Evolutionary conservation across 23 tunicate genomes (phyloP).

Genomic region (Trididemnum clinides): DNA sequence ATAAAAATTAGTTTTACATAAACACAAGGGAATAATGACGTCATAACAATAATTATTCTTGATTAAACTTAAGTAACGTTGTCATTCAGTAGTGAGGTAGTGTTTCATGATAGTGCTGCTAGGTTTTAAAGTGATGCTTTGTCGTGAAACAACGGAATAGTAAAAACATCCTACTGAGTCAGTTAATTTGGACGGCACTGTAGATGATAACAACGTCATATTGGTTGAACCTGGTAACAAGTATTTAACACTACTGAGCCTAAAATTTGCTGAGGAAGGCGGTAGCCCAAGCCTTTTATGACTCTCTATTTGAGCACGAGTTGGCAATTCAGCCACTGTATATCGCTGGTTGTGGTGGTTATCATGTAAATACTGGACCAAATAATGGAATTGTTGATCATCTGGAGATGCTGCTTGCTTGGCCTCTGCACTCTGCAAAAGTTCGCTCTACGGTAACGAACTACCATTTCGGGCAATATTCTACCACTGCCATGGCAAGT

Average conservation of each 20-base stretch:
- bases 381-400: constrained; percentile 1
- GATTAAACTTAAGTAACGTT: too few species aligned
- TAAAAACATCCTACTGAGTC: too few species aligned
- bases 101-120: too few species aligned
- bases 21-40: too few species aligned
- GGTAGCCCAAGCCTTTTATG: constrained; percentile 16
- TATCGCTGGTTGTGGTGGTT: constrained; percentile 19
- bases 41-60: too few species aligned
- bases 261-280: not conserved
- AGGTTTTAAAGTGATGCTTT: too few species aligned
- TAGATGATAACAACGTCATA: not conserved
- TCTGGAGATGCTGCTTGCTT: constrained; percentile 13
- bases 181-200: too few species aligned
- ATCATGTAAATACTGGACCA: constrained; percentile 17
- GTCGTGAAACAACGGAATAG: too few species aligned
- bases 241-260: not conserved
- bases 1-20: too few species aligned
- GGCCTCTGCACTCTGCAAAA: constrained; percentile 17
- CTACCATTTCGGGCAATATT: constrained; percentile 1
- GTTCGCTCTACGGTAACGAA: constrained; percentile 13
- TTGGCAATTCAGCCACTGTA: constrained; percentile 4
- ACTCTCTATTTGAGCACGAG: constrained; percentile 17
- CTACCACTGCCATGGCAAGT: not conserved
- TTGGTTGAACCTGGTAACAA: not conserved
- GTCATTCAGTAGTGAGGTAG: too few species aligned